Base-by-base conservation (phyloP, 2,113 vertebrate genomes). In the crab-eating macaque (Macaca fascicularis) region DNA sequence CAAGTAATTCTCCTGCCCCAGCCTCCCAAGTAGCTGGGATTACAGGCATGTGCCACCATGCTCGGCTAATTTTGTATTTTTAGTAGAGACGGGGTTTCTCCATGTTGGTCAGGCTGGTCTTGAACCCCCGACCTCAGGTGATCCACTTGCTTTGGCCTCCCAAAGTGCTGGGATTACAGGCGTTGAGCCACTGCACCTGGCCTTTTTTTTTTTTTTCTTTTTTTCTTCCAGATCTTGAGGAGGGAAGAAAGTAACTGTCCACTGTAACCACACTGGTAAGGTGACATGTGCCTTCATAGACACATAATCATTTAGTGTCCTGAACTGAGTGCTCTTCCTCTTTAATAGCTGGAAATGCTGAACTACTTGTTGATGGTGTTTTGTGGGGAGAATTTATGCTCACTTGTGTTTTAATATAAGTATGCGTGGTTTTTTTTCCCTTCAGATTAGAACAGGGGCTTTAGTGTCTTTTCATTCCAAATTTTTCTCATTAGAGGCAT, bases 401-500 rank as follows among this genome's bases (percentile, higher is more conserved):
- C 32, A 90, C 1, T 6, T 61, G 4, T 59, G 93, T 82, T 89
- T 96, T 50, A 92, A 87, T 55, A 27, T 55, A 90, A 79, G 67
- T 38, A n/a, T 84, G 5, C 80, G 2, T 64, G 8, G 17, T 3
- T 78, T 59, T 55, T 38, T 45, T n/a, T 11, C 55, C 20, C 48
- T 61, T 72, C 19, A 83, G 74, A 79, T 81, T 40, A 92, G 64
- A 94, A 81, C 30, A 74, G 14, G 35, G 40, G 8, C 32, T n/a
- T 91, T 57, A 25, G 3, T 64, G 27, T 72, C 25, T 96, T 93
- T 96, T 84, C n/a, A 40, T 8, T 14, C 17, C 20, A 43, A 8
- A 82, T 74, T 64, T 97, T 30, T 94, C 78, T 93, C 19, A 88
- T 64, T 80, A 48, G 76, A 64, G 19, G 30, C 64, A 87, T 94